Evolutionary conservation across 2,113 vertebrate genomes (phyloP), one percentile per base, ranked within the genome.

Genomic region (Corynorhinus townsendii): DNA sequence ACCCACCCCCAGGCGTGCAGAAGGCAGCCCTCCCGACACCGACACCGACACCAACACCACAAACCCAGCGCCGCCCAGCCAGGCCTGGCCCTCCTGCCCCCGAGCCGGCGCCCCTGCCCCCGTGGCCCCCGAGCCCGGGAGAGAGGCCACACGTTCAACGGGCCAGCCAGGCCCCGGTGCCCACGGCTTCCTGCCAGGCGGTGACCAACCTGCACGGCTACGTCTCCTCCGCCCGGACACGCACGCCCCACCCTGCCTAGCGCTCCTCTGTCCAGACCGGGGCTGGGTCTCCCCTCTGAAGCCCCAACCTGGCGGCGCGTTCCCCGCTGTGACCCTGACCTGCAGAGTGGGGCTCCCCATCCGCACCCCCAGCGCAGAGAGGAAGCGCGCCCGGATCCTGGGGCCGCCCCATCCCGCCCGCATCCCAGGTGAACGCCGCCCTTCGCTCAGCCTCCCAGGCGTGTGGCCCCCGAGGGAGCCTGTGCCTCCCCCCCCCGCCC

Each of bases 181-280:
- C 40, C 40, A 33, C 77, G 19, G 19, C 26, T 12, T 8, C 35
- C 54, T 20, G 0, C 0, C 1, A 38, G 11, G 35, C 0, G 0
- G 8, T 1, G 16, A 20, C 7, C 35, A 12, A 1, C 43, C 38
- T n/a, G 10, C 11, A 0, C 20, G 7, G 11, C 59, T 2, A 20
- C 22, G 2, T 33, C 19, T 83, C 49, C 49, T 87, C 49, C 49
- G 0, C 33, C 33, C 14, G 47, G 49, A 68, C 8, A 45, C 14
- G 0, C n/a, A 2, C 49, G 10, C 33, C 11, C 2, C 4, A 12
- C 43, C 76, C 28, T 1, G 59, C 68, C 26, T 0, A 9, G 40
- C 2, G 17, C 35, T 20, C 68, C 26, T 40, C 15, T 11, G 4
- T 8, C 49, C 40, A 19, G 47, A 35, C 10, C 9, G 43, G 52